Conservation (phyloP, 2,113 vertebrate genomes). For the Macrotis lagotis region DNA sequence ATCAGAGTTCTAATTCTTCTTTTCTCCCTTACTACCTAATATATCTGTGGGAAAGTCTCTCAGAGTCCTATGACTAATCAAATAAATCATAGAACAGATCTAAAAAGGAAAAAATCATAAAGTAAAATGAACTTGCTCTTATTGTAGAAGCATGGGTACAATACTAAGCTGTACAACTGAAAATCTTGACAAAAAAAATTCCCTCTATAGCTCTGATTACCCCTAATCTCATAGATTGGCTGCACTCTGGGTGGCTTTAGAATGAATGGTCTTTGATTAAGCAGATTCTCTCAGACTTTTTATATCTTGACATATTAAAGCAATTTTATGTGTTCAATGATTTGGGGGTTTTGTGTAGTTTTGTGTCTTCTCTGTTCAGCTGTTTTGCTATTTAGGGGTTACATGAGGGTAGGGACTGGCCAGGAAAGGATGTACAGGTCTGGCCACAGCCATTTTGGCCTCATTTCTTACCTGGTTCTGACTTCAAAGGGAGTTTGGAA, state of each 20-base stretch:
- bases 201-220: background rate
- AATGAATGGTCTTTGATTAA: background rate
- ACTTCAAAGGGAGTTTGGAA: constrained; percentile 24
- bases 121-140: background rate
- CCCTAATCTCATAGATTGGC: background rate
- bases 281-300: background rate
- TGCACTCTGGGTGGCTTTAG: background rate
- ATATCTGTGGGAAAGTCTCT: background rate
- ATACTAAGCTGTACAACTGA: background rate
- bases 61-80: background rate
- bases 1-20: background rate
- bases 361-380: background rate
- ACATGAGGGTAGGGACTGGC: background rate
- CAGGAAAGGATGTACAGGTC: background rate
- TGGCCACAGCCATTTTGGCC: background rate
- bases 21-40: background rate
- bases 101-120: background rate
- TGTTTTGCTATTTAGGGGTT: background rate
- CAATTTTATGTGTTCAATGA: background rate
- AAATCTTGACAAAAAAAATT: background rate
- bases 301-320: background rate
- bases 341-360: background rate
- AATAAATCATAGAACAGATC: background rate
- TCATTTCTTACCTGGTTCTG: background rate
- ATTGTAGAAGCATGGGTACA: background rate